Base-by-base conservation (phyloP, 2,888 invertebrate species). In the Rhodophaea formosa region DNA sequence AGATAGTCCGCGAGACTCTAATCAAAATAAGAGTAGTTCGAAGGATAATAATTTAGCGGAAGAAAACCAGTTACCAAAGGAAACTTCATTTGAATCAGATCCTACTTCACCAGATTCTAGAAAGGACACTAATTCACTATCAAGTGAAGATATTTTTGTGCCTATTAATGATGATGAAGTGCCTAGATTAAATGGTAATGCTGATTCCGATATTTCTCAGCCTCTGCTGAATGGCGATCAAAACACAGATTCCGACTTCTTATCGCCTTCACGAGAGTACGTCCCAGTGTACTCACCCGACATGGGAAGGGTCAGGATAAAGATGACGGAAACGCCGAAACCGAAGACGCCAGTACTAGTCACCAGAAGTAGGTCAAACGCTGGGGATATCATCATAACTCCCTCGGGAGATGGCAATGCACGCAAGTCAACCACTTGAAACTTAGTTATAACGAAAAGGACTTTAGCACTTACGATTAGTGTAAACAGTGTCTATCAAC, bases 281-380 rank as follows among this genome's bases (percentile, higher is more conserved):
- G 87, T 86, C 57, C 93, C 93, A 57, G 92, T 93, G 1, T 89
- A 93, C 63, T 93, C 93, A 59, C 94, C 94, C 0, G 95, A 94
- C 72, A 94, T 95, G 73, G 95, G 96, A 61, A 93, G 95, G 66
- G 96, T 96, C 47, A 95, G 95, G 72, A 95, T 96, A 66, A 95
- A 94, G 82, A 88, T 95, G 75, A 93, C 95, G 12, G 96, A 96
- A 79, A 95, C 94, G 59, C 95, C 95, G 1, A 95, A 95, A 74
- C 96, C 96, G 49, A 96, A 95, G 85, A 96, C 96, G n/a, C 96
- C 96, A 35, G 93, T 96, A 80, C 91, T 96, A 77, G 95, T 96
- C 74, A 96, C 95, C 72, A 93, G 96, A 81, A 94, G 94, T 85
- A 91, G 94, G 69, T 94, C 95, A 53, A 95, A 95, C 79, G 95